Evolutionary conservation across 2,888 invertebrate species (phyloP).

Genomic region (Dexiosoma caninum): DNA sequence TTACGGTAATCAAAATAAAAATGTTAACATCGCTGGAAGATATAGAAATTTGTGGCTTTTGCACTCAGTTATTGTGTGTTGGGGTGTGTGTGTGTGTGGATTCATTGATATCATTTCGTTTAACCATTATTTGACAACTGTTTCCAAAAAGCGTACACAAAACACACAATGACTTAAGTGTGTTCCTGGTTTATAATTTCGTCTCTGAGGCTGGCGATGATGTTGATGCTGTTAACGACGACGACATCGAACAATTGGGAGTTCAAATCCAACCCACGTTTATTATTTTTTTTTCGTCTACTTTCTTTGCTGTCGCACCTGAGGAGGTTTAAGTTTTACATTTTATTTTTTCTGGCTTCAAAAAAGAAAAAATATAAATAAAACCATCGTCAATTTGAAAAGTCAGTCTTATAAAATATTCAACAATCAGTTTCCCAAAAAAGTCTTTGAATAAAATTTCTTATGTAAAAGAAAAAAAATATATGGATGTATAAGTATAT

Average conservation of each 20-base stretch:
- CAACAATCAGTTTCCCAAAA: slow-evolving; percentile 42
- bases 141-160: slow-evolving; percentile 16
- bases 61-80: slow-evolving; percentile 27
- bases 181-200: slow-evolving; percentile 19
- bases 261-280: slow-evolving; percentile 46
- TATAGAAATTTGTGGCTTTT: slow-evolving; percentile 5
- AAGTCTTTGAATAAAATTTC: slow-evolving; percentile 33
- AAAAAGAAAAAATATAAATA: no score
- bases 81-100: no score
- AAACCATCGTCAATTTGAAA: slow-evolving; percentile 50
- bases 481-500: no score
- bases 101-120: slow-evolving; percentile 61
- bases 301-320: slow-evolving; percentile 46
- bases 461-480: background rate
- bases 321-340: slow-evolving; percentile 16
- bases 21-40: background rate
- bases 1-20: background rate
- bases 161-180: slow-evolving; percentile 26
- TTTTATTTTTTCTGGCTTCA: background rate
- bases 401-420: slow-evolving; percentile 61
- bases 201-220: slow-evolving; percentile 12
- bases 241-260: slow-evolving; percentile 61
- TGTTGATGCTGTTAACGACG: slow-evolving; percentile 31
- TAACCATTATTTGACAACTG: slow-evolving; percentile 62
- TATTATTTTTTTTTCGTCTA: background rate